Percentiles rank a stretch among this genome's conserved stretches.
phyloP scores from a whole-genome alignment of 2,113 vertebrate genomes.

The Turnix velox region DNA sequence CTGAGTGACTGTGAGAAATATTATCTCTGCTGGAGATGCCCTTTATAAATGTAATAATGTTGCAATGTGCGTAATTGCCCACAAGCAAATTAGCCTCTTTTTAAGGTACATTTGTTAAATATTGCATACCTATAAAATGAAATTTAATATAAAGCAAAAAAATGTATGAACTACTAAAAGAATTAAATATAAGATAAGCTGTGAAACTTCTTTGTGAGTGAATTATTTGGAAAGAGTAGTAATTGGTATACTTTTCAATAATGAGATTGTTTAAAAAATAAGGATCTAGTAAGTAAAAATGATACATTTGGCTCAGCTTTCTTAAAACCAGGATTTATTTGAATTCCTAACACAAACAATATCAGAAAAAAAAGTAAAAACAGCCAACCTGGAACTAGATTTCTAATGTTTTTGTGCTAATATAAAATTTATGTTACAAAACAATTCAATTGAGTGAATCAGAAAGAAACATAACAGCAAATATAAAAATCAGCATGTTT shows the following conservation, averaged over 20 bases:
- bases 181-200: not conserved
- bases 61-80: conserved; percentile 41
- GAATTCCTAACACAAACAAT: not conserved
- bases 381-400: not conserved
- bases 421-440: not conserved
- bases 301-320: not conserved
- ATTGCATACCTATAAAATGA: not conserved
- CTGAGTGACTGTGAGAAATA: conserved; percentile 61
- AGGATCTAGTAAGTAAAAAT: not conserved
- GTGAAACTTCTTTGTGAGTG: not conserved
- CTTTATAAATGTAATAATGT: conserved; percentile 59
- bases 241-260: not conserved
- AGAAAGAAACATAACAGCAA: not conserved
- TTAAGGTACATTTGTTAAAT: not conserved
- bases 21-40: conserved; percentile 42
- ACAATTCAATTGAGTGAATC: not conserved
- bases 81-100: not conserved
- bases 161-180: not conserved
- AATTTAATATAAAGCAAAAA: not conserved
- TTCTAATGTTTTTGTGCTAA: not conserved
- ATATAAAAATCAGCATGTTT: not conserved
- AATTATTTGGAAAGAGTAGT: not conserved
- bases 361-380: not conserved
- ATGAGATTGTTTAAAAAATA: not conserved
- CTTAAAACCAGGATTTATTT: not conserved